These are phyloP conservation scores for Seira sanloemensis DNA, from an alignment of 2,888 invertebrate genomes.

Conservation along the genomic window DNA sequence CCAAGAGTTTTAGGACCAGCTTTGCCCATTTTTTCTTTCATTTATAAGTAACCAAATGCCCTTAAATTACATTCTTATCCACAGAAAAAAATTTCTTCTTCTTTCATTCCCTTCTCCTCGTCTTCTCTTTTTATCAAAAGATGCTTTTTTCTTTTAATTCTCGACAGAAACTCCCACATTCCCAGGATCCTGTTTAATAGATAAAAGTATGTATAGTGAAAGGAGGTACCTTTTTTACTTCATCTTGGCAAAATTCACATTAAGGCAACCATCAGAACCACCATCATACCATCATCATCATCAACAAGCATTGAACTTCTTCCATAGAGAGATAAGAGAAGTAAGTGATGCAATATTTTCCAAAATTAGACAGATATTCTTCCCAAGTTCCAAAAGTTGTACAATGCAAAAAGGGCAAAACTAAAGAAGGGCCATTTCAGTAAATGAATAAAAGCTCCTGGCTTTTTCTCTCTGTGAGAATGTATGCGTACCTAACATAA, in stretches of 20 bases:
- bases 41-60: conserved; percentile 37
- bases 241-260: not conserved
- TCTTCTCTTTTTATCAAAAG: conserved; percentile 4
- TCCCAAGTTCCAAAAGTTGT: conserved; percentile 31
- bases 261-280: not conserved
- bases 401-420: conserved; percentile 45
- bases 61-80: conserved; percentile 51
- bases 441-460: conserved; percentile 48
- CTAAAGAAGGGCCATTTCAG: conserved; percentile 24
- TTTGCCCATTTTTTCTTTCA: conserved; percentile 26
- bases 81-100: not conserved
- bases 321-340: conserved; percentile 35
- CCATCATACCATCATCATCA: not conserved
- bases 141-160: conserved; percentile 15
- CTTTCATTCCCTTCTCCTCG: not conserved
- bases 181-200: not conserved
- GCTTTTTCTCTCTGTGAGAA: conserved; percentile 3
- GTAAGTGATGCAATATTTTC: conserved; percentile 56
- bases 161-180: not conserved
- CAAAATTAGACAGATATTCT: conserved; percentile 59
- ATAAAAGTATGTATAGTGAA: not conserved
- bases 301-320: conserved; percentile 34
- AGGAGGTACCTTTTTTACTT: not conserved
- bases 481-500: not conserved
- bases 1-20: not conserved